Percentiles rank a stretch among this genome's conserved stretches.
Evolutionary conservation across 2,797 vertebrate genomes (phyloP).

Genomic region (Octomys mimax): DNA sequence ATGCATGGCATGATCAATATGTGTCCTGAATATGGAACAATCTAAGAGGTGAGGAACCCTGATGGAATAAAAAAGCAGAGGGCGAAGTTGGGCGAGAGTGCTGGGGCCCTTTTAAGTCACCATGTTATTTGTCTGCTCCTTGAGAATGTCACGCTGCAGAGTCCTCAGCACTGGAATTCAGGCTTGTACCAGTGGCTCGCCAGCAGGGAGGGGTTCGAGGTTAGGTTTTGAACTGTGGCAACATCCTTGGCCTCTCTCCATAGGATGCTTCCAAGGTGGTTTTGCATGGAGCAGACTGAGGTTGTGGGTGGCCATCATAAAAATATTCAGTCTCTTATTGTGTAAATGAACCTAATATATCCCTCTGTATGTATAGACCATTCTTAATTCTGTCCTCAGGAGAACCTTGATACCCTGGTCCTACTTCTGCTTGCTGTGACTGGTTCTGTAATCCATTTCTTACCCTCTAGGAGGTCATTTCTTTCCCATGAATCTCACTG

Average conservation of each 20-base stretch:
- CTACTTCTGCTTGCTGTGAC: not conserved
- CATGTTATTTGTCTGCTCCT: not conserved
- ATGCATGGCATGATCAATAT: not conserved
- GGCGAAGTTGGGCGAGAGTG: not conserved
- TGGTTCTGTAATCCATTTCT: not conserved
- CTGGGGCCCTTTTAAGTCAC: not conserved
- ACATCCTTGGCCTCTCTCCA: not conserved
- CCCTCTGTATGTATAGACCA: not conserved
- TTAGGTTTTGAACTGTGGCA: not conserved
- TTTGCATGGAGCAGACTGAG: not conserved
- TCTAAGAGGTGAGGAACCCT: not conserved
- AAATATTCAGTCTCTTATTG: not conserved
- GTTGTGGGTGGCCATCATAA: not conserved
- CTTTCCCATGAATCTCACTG: not conserved
- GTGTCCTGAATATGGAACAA: not conserved
- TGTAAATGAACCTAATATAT: not conserved
- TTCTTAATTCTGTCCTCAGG: not conserved
- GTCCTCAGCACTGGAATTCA: not conserved
- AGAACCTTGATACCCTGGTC: not conserved
- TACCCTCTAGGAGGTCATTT: not conserved
- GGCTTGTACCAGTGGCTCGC: not conserved
- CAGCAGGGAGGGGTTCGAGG: not conserved
- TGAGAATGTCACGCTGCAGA: not conserved
- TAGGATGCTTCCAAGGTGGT: not conserved
- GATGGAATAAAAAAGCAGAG: not conserved